These are phyloP conservation scores for Pristionchus maxplancki DNA, from an alignment of 2,888 invertebrate genomes.

Conservation along the genomic window DNA sequence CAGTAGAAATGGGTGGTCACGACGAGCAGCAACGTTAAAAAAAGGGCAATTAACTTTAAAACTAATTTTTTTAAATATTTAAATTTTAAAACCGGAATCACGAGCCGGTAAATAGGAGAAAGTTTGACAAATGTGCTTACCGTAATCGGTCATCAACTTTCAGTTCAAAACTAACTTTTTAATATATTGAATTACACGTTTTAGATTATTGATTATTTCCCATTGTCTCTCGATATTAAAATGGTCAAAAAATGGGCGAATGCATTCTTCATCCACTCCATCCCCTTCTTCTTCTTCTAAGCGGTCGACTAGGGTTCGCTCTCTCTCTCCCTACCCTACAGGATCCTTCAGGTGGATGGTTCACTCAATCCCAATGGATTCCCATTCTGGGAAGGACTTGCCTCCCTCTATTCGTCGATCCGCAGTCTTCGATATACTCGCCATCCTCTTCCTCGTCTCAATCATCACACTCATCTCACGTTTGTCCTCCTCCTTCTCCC, in stretches of 20 bases:
- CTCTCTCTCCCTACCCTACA: not conserved
- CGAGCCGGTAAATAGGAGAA: not conserved
- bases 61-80: too few relatives aligned
- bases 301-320: not conserved
- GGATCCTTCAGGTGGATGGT: not conserved
- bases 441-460: not conserved
- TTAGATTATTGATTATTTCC: not conserved
- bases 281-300: not conserved
- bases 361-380: not conserved
- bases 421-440: not conserved
- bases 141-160: not conserved
- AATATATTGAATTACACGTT: not conserved
- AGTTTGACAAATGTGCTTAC: not conserved
- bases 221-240: not conserved
- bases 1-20: too few relatives aligned
- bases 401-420: not conserved
- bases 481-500: not conserved
- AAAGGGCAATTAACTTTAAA: too few relatives aligned
- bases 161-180: not conserved
- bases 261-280: not conserved
- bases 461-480: not conserved
- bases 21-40: too few relatives aligned
- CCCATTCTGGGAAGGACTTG: not conserved
- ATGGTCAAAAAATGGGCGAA: not conserved
- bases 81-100: too few relatives aligned